phyloP scores from a whole-genome alignment of 2,888 invertebrate species.

The Onthophagus sagittarius region DNA sequence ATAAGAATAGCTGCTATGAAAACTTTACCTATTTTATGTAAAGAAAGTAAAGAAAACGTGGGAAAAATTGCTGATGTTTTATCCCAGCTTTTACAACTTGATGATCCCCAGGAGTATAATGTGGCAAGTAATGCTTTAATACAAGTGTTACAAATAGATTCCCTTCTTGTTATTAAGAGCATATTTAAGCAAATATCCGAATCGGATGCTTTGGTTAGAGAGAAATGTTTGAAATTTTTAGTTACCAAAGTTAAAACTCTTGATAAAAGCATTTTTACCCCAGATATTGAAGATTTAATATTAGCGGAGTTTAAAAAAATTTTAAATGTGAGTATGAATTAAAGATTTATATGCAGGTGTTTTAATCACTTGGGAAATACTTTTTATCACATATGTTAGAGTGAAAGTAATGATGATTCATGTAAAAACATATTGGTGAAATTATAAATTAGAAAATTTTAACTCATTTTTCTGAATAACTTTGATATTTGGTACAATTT shows the following conservation, averaged over 20 bases:
- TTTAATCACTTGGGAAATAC: too few relatives aligned
- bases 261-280: slow-evolving; percentile 72
- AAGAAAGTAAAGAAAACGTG: slow-evolving; percentile 78
- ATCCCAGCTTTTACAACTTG: slow-evolving; percentile 84
- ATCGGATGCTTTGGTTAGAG: slow-evolving; percentile 70
- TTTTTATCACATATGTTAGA: too few relatives aligned
- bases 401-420: too few relatives aligned
- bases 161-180: slow-evolving; percentile 59
- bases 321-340: slow-evolving; percentile 55
- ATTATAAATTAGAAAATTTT: too few relatives aligned
- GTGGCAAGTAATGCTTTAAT: slow-evolving; percentile 80
- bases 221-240: slow-evolving; percentile 84
- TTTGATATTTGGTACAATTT: too few relatives aligned
- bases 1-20: slow-evolving; percentile 93
- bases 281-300: slow-evolving; percentile 81
- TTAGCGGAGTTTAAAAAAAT: slow-evolving; percentile 84
- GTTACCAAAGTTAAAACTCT: slow-evolving; percentile 77
- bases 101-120: slow-evolving; percentile 78
- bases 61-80: slow-evolving; percentile 87
- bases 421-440: too few relatives aligned
- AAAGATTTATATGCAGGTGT: too few relatives aligned
- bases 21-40: slow-evolving; percentile 82
- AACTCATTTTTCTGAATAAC: too few relatives aligned
- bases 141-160: slow-evolving; percentile 70
- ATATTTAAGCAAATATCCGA: slow-evolving; percentile 56